phyloP scores from a whole-genome alignment of 2,797 vertebrate genomes.

The Poeciliopsis infans region DNA sequence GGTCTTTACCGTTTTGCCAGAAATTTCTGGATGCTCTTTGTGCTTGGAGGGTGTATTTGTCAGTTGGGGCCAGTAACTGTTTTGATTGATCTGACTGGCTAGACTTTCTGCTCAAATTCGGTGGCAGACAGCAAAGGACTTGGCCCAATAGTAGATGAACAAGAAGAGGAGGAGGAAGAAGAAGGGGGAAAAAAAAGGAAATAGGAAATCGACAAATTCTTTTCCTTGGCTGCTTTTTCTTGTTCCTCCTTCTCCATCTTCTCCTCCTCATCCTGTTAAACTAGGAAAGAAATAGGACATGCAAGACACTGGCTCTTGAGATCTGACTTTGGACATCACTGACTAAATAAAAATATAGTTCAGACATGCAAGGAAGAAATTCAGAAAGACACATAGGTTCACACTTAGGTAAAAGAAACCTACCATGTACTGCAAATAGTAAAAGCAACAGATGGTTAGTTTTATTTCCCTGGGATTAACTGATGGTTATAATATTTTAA shows the following conservation, averaged over 20 bases:
- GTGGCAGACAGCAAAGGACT: neutral
- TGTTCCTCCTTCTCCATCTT: neutral
- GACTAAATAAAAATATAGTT: conserved; percentile 3
- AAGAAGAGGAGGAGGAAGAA: neutral
- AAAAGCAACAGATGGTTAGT: conserved; percentile 1
- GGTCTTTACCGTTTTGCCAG: neutral
- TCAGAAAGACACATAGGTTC: conserved; percentile 41
- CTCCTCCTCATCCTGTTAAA: neutral
- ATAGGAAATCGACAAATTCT: neutral
- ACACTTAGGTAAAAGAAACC: conserved; percentile 6
- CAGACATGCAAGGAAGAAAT: conserved; percentile 31
- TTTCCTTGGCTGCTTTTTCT: neutral
- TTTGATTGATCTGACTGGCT: neutral
- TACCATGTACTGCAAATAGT: neutral
- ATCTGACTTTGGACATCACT: neutral
- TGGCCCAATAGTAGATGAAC: neutral
- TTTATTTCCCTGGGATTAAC: conserved; percentile 11
- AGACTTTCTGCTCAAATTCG: neutral
- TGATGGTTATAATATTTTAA: conserved; percentile 13
- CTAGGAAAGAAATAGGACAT: neutral
- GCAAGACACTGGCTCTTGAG: neutral
- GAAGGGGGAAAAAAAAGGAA: neutral
- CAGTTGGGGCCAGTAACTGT: neutral
- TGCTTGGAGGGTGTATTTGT: neutral
- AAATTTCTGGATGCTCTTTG: neutral